Base-by-base conservation (phyloP, 2,797 vertebrate genomes). In the Epinephelus malabaricus region DNA sequence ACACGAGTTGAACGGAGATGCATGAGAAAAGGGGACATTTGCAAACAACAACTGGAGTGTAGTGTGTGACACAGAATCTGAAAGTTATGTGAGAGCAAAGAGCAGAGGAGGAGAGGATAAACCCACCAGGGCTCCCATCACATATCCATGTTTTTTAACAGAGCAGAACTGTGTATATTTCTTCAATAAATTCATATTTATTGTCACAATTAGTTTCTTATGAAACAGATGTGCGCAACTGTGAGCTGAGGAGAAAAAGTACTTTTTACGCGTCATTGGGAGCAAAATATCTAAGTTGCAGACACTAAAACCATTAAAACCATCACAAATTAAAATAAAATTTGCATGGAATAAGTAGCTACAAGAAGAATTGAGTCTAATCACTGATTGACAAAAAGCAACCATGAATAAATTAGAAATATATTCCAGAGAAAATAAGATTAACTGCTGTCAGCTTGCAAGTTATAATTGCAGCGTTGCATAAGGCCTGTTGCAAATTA, bases 51-150 rank as follows among this genome's bases (percentile, higher is more conserved):
- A 47, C 15, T 15, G 45, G 1, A 58, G 73, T 30, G 12, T 4
- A 30, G 0, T 61, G 68, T 56, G 63, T 67, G 18, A 80, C 15
- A 17, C 34, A 61, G n/a, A 23, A 49, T 60, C 54, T 58, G 55
- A 67, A 46, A 46, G 11, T 7, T 7, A 69, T 55, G 7, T 69
- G 67, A 50, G 67, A 64, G 69, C 4, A 43, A 34, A 47, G 55
- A 73, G 61, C 30, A 46, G 17, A 45, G n/a, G 43, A 30, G 15
- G n/a, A 67, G 49, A 73, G 40, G 25, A n/a, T 11, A 11, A 15
- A 56, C 18, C 14, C 18, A 23, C 4, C 43, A 50, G 27, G 14
- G 59, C 6, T 19, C 14, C n/a, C 14, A 46, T 46, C 54, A 55
- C 11, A 17, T n/a, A n/a, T 7, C 14, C 14, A 21, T 45, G 19